phyloP scores from a whole-genome alignment of 2,113 vertebrate genomes.

The Reinhardtius hippoglossoides region DNA sequence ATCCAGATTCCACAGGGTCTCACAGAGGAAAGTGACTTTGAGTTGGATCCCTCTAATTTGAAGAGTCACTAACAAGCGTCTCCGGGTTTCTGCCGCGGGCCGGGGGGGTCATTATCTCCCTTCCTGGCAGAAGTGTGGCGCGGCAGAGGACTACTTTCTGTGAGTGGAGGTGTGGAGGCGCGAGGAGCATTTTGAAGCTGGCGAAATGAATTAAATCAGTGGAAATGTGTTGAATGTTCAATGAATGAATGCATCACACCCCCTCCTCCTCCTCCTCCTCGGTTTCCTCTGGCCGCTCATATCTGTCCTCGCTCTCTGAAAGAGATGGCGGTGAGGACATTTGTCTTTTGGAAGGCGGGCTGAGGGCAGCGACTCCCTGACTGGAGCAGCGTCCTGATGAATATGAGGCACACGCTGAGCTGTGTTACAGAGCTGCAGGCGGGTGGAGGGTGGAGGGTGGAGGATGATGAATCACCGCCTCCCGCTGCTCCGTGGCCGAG shows the following conservation, averaged over 20 bases:
- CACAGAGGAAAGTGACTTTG: no score
- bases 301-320: background rate
- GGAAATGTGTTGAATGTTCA: no score
- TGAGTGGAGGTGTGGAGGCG: no score
- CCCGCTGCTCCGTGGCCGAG: conserved; percentile 12
- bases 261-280: no score
- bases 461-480: conserved; percentile 29
- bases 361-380: background rate
- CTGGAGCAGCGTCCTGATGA: conserved; percentile 47
- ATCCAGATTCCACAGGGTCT: no score
- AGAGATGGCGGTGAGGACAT: conserved; percentile 25
- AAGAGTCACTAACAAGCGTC: conserved; percentile 35
- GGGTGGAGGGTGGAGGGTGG: conserved; percentile 6
- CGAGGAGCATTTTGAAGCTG: no score
- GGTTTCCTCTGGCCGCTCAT: background rate
- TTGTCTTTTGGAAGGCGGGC: conserved; percentile 20
- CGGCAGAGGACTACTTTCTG: no score
- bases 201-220: background rate
- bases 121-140: conserved; percentile 11
- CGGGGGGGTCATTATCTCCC: conserved; percentile 39
- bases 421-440: conserved; percentile 58
- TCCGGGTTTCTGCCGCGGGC: background rate
- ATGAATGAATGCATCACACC: no score
- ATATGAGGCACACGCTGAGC: conserved; percentile 22
- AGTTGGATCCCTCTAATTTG: background rate